Base-by-base conservation (phyloP, 2,888 invertebrate genomes). In the Hofmannophila pseudospretella region DNA sequence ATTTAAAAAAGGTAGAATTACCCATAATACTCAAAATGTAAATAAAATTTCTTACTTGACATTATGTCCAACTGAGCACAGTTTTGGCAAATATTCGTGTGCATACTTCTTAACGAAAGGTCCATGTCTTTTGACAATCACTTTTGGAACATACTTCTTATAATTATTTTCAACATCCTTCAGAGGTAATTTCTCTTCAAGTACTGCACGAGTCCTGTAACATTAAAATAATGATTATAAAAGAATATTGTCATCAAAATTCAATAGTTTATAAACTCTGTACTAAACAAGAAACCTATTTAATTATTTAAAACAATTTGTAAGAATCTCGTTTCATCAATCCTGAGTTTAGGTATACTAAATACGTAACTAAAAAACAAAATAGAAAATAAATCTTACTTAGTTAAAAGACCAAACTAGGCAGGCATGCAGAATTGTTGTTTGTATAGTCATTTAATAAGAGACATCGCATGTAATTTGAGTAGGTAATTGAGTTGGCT, bases 91-190 rank as follows among this genome's bases (percentile, higher is more conserved):
- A 7, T 90, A 90, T 48, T 91, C 89, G 44, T 91, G 90, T 25
- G 96, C 93, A 39, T 93, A 92, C 58, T 93, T 92, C 63, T 92
- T 93, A 0, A 93, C 90, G 63, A 95, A 94, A 47, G 92, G 90
- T 23, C 90, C 88, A 74, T 96, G 94, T 42, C 91, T 89, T 55
- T 91, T 91, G 7, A 93, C 88, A 36, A 95, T 90, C 46, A 92
- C 92, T 67, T 92, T 93, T 0, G 96, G 96, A 53, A 96, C 90
- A 79, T 93, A 96, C 51, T 93, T 93, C 61, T 93, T 94, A 58
- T 94, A 96, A 53, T 94, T 93, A 48, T 90, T 91, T 56, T 93
- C 91, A 2, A 96, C 90, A 39, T 89, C 89, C 45, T 92, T 92
- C 34, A 89, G 78, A 0, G 90, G 77, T 42, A 91, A 73, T 36